Evolutionary conservation across 92 coral and sea anemone genomes (phyloP).

Genomic region (Paragorgia papillata): DNA sequence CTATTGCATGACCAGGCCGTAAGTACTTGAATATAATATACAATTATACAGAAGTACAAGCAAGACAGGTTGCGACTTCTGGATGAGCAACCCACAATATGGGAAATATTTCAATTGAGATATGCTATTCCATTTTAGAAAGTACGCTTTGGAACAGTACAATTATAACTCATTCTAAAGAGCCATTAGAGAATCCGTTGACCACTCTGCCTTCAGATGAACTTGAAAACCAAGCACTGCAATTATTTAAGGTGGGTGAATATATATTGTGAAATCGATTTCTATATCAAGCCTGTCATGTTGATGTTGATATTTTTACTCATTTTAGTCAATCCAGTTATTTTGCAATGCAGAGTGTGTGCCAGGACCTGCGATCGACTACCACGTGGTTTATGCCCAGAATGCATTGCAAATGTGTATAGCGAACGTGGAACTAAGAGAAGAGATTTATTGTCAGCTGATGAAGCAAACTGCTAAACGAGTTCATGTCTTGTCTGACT

Average conservation of each 20-base stretch:
- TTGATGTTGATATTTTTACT: not conserved
- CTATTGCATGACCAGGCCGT: no score
- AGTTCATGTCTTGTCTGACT: slow-evolving; percentile 56
- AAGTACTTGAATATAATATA: no score
- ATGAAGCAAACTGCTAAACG: slow-evolving; percentile 93
- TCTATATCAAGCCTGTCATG: no score
- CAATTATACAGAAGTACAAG: no score
- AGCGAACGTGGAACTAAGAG: slow-evolving; percentile 83
- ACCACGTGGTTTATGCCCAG: slow-evolving; percentile 99
- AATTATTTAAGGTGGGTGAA: slow-evolving; percentile 81
- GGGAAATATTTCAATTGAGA: not conserved
- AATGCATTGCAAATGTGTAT: slow-evolving; percentile 95
- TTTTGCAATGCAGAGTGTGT: slow-evolving; percentile 87
- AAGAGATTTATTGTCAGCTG: slow-evolving; percentile 92
- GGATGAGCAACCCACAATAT: no score
- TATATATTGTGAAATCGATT: no score
- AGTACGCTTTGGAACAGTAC: slow-evolving; percentile 85
- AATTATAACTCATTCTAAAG: slow-evolving; percentile 78
- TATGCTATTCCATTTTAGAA: slow-evolving; percentile 46
- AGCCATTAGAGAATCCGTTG: slow-evolving; percentile 73
- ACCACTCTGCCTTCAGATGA: slow-evolving; percentile 93
- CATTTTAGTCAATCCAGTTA: slow-evolving; percentile 33
- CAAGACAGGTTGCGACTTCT: no score
- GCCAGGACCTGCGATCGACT: slow-evolving; percentile 85
- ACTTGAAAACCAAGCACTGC: slow-evolving; percentile 81